These are phyloP conservation scores for Apeira syringaria DNA, from an alignment of 2,888 invertebrate species.

Conservation along the genomic window DNA sequence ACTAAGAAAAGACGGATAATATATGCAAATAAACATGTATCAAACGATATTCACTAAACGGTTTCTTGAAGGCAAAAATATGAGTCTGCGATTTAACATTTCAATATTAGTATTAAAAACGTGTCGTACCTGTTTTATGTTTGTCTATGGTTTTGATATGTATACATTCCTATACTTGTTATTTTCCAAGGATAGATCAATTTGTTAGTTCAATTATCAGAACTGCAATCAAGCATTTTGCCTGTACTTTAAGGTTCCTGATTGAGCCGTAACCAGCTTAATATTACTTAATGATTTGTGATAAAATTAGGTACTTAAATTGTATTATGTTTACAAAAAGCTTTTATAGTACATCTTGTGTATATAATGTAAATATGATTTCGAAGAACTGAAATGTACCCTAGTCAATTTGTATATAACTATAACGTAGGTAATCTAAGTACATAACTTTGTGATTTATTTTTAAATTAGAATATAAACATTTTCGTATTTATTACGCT, in stretches of 20 bases:
- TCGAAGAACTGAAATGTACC: conserved; percentile 82
- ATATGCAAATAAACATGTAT: no score
- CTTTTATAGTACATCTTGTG: conserved; percentile 50
- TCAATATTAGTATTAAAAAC: neutral
- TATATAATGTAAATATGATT: conserved; percentile 57
- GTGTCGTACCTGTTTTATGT: conserved; percentile 10
- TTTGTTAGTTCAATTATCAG: conserved; percentile 27
- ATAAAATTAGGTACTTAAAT: conserved; percentile 74
- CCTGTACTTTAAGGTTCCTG: conserved; percentile 62
- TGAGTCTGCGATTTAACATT: no score
- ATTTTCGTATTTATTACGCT: conserved; percentile 82
- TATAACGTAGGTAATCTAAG: conserved; percentile 59
- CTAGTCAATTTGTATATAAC: conserved; percentile 82
- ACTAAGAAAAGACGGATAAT: no score
- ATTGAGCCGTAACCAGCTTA: conserved; percentile 49
- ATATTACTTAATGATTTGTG: conserved; percentile 59
- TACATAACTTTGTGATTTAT: conserved; percentile 81
- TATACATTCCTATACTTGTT: conserved; percentile 16
- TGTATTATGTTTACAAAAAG: conserved; percentile 38
- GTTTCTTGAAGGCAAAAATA: no score
- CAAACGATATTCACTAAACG: no score
- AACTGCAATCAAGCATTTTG: conserved; percentile 10
- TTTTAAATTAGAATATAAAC: conserved; percentile 75
- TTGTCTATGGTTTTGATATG: conserved; percentile 7
- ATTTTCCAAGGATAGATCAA: conserved; percentile 3